A percentile compares a stretch with the other conserved stretches of the same genome.
phyloP scores from a whole-genome alignment of 64 coral and sea anemone genomes.

The Catalaphyllia jardinei region DNA sequence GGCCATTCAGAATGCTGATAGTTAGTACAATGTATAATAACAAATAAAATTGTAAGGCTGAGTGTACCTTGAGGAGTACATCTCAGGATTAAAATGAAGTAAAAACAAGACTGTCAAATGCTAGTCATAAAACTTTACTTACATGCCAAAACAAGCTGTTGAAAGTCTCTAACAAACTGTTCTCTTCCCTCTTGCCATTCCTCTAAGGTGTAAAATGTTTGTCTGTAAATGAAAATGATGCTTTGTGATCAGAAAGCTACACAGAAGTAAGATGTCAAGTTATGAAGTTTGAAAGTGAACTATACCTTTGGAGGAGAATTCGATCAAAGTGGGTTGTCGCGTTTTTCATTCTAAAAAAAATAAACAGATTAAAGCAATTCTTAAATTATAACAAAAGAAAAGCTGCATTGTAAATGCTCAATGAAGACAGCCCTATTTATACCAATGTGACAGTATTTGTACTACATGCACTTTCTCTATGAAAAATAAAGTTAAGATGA shows the following conservation, averaged over 20 bases:
- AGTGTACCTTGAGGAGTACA: too few species aligned
- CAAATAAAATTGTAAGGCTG: too few species aligned
- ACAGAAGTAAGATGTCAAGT: background rate
- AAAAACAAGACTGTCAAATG: too few species aligned
- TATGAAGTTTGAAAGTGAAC: background rate
- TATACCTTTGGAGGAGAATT: slow-evolving; percentile 18
- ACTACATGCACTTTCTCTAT: too few species aligned
- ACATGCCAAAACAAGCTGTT: slow-evolving; percentile 44
- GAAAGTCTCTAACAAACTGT: slow-evolving; percentile 33
- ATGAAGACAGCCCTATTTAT: background rate
- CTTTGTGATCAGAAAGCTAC: background rate
- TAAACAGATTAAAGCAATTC: too few species aligned
- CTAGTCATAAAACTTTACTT: background rate
- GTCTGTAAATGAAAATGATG: background rate
- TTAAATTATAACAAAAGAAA: background rate
- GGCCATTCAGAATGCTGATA: too few species aligned
- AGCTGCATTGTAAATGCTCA: background rate
- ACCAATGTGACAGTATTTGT: too few species aligned
- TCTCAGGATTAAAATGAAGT: too few species aligned
- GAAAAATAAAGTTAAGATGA: too few species aligned
- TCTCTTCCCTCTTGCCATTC: slow-evolving; percentile 14
- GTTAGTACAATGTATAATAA: too few species aligned
- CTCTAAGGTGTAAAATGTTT: slow-evolving; percentile 15
- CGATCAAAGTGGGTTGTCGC: slow-evolving; percentile 27
- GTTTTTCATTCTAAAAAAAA: slow-evolving; percentile 37